Evolutionary conservation across 2,888 invertebrate genomes (phyloP), one percentile per base, ranked within the genome.

Genomic region (Acholoe squamosa): DNA sequence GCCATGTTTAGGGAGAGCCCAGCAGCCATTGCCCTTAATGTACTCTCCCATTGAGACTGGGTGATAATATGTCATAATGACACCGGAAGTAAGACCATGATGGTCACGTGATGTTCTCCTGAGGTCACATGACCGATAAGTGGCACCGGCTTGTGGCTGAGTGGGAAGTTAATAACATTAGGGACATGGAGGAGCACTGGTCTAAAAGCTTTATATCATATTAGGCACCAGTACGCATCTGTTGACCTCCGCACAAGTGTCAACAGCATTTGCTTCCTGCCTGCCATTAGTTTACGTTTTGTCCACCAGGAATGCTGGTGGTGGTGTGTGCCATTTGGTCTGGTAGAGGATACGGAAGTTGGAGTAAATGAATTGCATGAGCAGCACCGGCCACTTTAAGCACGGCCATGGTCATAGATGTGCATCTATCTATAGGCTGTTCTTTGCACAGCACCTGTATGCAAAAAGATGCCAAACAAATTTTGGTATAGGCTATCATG

Each of bases 141-240:
- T 80, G 80, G 34, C 34, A 43, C 80, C 7, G 43, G 0, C 80
- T 33, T 0, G 34, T 80, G 80, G 33, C 16, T 0, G 22, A 34
- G 43, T 80, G 80, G 80, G 16, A 43, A 80, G 80, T 80, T 80
- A 80, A 80, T 43, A 80, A 43, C 80, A 80, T 80, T 80, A 80
- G 80, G 80, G 34, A 43, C 80, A 80, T 16, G 80, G 34, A 33
- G 19, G 1, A 22, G 80, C 22, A 0, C 5, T 16, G 34, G n/a
- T 43, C 80, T 80, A 80, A 80, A 80, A 80, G 80, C 80, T 80
- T 80, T 80, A 80, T 80, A 80, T 80, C 80, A 80, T 80, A 80
- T 80, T 80, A 80, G 80, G 34, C 16, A 3, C 7, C 7, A 3
- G 43, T 19, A 12, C 33, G 14, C 34, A 7, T 22, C 43, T 80